Conservation (phyloP, 2,113 vertebrate genomes). For the Xenopus borealis region DNA sequence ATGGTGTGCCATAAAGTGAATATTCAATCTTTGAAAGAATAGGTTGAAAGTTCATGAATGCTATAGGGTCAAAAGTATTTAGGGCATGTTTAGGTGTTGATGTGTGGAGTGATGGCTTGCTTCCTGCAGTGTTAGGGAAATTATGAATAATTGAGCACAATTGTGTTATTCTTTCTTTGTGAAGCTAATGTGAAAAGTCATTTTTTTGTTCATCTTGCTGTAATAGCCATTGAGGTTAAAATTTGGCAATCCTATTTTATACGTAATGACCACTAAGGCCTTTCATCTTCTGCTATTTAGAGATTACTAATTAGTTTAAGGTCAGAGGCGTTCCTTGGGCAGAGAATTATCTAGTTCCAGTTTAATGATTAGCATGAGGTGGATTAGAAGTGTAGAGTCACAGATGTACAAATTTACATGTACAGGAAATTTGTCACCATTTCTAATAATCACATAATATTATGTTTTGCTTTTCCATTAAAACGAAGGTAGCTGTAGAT, state of each 20-base stretch:
- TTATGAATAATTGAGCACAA: neutral
- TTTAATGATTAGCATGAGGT: neutral
- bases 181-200: neutral
- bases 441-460: too few relatives aligned
- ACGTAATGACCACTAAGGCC: neutral
- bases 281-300: neutral
- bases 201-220: neutral
- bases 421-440: too few relatives aligned
- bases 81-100: neutral
- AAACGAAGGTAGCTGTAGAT: too few relatives aligned
- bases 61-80: neutral
- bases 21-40: neutral
- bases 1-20: neutral
- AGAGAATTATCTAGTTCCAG: neutral
- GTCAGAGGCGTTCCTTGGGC: neutral
- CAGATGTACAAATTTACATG: too few relatives aligned
- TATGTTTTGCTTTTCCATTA: too few relatives aligned
- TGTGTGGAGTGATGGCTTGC: neutral
- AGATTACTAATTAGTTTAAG: neutral
- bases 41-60: neutral
- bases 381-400: neutral
- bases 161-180: conserved; percentile 3
- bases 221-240: neutral
- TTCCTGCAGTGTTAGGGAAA: neutral
- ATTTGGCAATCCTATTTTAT: neutral